Base-by-base conservation (phyloP, 1,140 invertebrate species). In the Protaetia brevitarsis region DNA sequence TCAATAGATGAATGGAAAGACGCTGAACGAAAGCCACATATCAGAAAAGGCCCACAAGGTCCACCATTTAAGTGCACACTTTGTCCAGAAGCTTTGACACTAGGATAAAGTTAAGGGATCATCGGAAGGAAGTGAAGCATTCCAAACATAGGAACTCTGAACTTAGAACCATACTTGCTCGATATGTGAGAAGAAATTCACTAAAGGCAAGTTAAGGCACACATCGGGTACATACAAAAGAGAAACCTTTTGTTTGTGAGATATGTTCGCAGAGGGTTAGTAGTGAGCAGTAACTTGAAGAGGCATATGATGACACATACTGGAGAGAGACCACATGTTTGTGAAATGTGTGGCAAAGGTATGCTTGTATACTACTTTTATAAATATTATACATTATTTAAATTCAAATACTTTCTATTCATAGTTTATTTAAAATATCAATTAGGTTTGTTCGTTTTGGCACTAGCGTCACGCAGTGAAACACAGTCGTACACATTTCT, bases 191-290 rank as follows among this genome's bases (percentile, higher is more conserved):
- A 79, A 79, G 66, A 65, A 63, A 11, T 80, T 79, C 66, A 71
- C 70, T 7, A 66, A 73, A 34, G 76, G 74, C 64, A 75, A 77
- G 64, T 74, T 88, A 19, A 84, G 84, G 68, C 71, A 85, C 87
- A 88, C 70, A 83, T 87, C 74, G 86, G 13, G 84, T 82, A 23
- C 87, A 88, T 69, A 87, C 80, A 1, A 80, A 80, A 66, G 79
- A 80, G 67, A 85, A 87, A 19, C 87, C 85, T 0, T 86, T 87
- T 65, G 74, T 80, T n/a, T 93, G 91, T 73, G 78, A 84, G 34
- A 72, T 86, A 0, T 91, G 89, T 72, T 79, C 81, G 0, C 88
- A 89, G 66, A 81, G 87, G 34, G 95, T 96, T 73, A 75, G 72
- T 41, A 71, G n/a, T 78, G 28, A 69, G 71, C n/a, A 71, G 73